A percentile compares a stretch with the other conserved stretches of the same genome.
Conservation (phyloP, 2,797 vertebrate genomes). For the Balearica regulorum region DNA sequence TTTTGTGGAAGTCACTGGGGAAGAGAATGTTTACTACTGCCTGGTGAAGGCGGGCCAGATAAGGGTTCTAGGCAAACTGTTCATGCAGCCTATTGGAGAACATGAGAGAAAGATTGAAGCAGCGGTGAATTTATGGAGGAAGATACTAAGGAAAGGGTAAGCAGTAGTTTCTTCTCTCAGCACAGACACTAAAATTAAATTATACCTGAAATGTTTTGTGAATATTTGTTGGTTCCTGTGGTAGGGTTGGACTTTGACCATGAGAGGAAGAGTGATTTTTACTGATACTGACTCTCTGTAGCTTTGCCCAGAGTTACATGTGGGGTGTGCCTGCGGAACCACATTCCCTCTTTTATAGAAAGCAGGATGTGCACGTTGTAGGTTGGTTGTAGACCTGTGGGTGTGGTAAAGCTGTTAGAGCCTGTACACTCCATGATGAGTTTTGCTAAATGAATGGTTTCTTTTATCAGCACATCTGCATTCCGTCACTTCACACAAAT, state of each 20-base stretch:
- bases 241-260: neutral
- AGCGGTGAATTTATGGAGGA: neutral
- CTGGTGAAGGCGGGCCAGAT: neutral
- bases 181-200: neutral
- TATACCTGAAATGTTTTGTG: neutral
- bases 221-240: neutral
- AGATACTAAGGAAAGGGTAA: neutral
- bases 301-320: neutral
- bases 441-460: neutral
- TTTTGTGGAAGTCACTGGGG: neutral
- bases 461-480: constrained; percentile 2
- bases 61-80: neutral
- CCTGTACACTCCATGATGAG: neutral
- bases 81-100: neutral
- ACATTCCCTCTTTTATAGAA: neutral
- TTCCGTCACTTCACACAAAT: neutral
- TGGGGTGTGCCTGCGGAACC: neutral
- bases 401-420: neutral
- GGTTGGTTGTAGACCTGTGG: neutral
- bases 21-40: neutral
- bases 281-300: neutral
- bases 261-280: neutral
- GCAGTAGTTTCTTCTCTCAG: neutral
- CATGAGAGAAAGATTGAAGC: neutral
- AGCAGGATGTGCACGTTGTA: neutral